Evolutionary conservation across 2,797 vertebrate species (phyloP).

Genomic region (Rallus crepitans): DNA sequence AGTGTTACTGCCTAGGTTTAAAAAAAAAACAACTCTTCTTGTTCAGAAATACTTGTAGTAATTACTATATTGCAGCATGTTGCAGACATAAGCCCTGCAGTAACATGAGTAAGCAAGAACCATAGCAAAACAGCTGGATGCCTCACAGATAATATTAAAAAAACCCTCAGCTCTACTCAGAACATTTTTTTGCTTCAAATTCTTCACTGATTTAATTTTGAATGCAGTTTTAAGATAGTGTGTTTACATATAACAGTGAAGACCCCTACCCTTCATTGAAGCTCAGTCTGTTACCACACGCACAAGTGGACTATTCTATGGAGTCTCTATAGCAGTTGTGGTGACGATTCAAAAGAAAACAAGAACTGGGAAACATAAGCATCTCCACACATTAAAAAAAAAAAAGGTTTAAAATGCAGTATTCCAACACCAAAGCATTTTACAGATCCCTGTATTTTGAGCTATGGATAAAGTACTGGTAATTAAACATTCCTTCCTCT

Average conservation of each 20-base stretch:
- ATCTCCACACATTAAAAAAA: not conserved
- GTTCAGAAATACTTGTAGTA: not conserved
- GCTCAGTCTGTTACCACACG: not conserved
- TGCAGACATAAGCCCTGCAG: not conserved
- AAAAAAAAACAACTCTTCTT: not conserved
- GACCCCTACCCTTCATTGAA: not conserved
- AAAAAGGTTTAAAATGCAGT: not conserved
- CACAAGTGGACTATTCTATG: not conserved
- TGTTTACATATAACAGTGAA: not conserved
- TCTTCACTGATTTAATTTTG: not conserved
- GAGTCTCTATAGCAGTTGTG: not conserved
- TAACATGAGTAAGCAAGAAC: not conserved
- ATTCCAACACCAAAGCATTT: not conserved
- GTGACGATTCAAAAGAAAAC: not conserved
- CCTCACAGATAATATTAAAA: not conserved
- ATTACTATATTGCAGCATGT: accelerated
- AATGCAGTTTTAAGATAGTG: not conserved
- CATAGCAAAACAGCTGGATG: not conserved
- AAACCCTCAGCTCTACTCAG: not conserved
- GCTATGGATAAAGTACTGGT: not conserved
- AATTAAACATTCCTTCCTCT: not conserved
- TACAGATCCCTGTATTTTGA: not conserved
- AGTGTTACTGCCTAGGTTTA: not conserved
- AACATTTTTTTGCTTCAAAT: not conserved
- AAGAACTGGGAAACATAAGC: not conserved